Conservation (phyloP, 2,888 invertebrate species). For the Lasioglossum vierecki region DNA sequence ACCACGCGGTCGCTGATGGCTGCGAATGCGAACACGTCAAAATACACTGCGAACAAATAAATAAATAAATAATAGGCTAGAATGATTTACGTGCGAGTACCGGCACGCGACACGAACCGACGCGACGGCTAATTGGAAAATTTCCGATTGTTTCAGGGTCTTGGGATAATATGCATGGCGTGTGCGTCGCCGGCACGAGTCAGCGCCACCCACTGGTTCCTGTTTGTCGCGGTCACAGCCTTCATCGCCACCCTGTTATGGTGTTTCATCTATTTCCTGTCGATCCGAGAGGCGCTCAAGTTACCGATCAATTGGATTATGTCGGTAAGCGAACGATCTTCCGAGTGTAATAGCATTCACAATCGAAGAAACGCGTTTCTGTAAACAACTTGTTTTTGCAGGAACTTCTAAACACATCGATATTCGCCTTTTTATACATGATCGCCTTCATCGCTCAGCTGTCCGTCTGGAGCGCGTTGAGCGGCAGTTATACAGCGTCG, state of each 20-base stretch:
- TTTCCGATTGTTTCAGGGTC: slow-evolving; percentile 86
- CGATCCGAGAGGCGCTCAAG: slow-evolving; percentile 91
- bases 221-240: slow-evolving; percentile 92
- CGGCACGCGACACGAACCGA: neutral
- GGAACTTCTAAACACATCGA: slow-evolving; percentile 92
- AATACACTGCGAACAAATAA: too few species aligned
- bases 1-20: too few species aligned
- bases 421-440: slow-evolving; percentile 89
- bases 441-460: slow-evolving; percentile 93
- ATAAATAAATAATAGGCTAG: neutral
- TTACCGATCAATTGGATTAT: slow-evolving; percentile 93
- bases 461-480: slow-evolving; percentile 85
- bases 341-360: neutral
- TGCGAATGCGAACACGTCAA: too few species aligned
- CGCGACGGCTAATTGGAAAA: neutral
- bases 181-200: slow-evolving; percentile 89
- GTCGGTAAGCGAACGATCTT: slow-evolving; percentile 87
- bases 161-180: slow-evolving; percentile 94
- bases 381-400: slow-evolving; percentile 83
- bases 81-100: neutral
- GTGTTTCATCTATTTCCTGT: slow-evolving; percentile 92
- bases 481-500: slow-evolving; percentile 75
- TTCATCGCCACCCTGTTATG: slow-evolving; percentile 94
- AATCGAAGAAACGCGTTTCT: neutral
- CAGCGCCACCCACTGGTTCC: slow-evolving; percentile 91